Evolutionary conservation across 2,888 invertebrate species (phyloP).

Genomic region (Leptopterna dolabrata): DNA sequence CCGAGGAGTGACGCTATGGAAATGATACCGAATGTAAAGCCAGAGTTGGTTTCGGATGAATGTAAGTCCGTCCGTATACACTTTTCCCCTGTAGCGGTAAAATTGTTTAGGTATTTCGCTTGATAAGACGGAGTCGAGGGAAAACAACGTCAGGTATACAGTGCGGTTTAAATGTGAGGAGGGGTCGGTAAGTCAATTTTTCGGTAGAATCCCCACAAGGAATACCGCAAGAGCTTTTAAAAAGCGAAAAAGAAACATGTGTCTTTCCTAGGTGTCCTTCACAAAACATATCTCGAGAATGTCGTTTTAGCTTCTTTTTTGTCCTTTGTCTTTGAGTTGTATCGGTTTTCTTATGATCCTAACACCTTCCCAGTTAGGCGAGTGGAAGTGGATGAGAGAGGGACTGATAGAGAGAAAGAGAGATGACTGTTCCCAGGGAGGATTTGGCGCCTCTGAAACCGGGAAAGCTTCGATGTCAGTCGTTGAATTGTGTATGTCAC

Average conservation of each 20-base stretch:
- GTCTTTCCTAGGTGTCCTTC: background rate
- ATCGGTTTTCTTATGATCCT: background rate
- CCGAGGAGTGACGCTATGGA: background rate
- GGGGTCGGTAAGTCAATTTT: background rate
- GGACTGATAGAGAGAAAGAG: background rate
- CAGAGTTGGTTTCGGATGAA: background rate
- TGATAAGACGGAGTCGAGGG: background rate
- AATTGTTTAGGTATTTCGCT: background rate
- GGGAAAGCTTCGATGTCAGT: background rate
- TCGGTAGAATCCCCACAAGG: background rate
- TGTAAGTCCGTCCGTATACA: background rate
- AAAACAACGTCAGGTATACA: background rate
- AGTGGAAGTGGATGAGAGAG: background rate
- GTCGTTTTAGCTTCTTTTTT: background rate
- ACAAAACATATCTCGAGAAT: background rate
- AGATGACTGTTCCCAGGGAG: background rate
- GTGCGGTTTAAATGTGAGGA: background rate
- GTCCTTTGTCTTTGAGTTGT: background rate
- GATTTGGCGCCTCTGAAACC: conserved; percentile 22
- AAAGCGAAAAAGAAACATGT: background rate
- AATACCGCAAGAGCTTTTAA: background rate
- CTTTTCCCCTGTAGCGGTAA: background rate
- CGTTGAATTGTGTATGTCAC: conserved; percentile 31
- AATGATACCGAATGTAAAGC: background rate
- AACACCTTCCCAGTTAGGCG: background rate